phyloP scores from a whole-genome alignment of 2,888 invertebrate genomes.

The Acholoe squamosa region DNA sequence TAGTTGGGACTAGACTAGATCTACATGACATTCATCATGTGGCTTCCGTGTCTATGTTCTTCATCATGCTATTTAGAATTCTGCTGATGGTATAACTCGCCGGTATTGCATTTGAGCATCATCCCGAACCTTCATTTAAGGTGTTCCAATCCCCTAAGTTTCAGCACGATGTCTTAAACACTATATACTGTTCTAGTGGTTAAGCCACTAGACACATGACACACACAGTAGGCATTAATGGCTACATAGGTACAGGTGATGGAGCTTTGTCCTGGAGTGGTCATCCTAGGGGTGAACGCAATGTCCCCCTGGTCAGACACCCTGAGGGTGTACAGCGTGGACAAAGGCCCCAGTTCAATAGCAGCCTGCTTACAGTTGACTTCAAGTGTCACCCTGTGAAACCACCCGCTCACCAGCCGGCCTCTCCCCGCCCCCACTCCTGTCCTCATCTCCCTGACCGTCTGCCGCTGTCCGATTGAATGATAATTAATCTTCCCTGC shows the following conservation, averaged over 20 bases:
- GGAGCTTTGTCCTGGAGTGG: neutral
- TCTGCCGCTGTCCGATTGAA: neutral
- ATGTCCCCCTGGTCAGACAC: neutral
- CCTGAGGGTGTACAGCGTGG: neutral
- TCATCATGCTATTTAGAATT: too few relatives aligned
- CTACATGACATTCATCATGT: too few relatives aligned
- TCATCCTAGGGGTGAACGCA: neutral
- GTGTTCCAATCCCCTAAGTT: too few relatives aligned
- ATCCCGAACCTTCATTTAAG: too few relatives aligned
- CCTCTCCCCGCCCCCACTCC: neutral
- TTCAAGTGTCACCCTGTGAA: conserved; percentile 20
- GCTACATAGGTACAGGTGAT: neutral
- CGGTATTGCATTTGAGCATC: too few relatives aligned
- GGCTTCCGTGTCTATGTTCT: too few relatives aligned
- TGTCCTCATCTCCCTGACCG: neutral
- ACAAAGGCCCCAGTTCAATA: neutral
- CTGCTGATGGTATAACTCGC: too few relatives aligned
- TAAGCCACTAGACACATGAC: too few relatives aligned
- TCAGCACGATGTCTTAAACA: too few relatives aligned
- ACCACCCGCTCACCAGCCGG: neutral
- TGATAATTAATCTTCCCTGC: neutral
- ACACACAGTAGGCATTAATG: too few relatives aligned
- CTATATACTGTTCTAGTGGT: too few relatives aligned
- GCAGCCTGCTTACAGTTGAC: neutral
- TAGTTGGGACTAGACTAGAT: too few relatives aligned